A percentile compares a stretch with the other conserved stretches of the same genome.
These are phyloP conservation scores for Coenobita brevimanus DNA, from an alignment of 1,140 invertebrate genomes.

Conservation along the genomic window DNA sequence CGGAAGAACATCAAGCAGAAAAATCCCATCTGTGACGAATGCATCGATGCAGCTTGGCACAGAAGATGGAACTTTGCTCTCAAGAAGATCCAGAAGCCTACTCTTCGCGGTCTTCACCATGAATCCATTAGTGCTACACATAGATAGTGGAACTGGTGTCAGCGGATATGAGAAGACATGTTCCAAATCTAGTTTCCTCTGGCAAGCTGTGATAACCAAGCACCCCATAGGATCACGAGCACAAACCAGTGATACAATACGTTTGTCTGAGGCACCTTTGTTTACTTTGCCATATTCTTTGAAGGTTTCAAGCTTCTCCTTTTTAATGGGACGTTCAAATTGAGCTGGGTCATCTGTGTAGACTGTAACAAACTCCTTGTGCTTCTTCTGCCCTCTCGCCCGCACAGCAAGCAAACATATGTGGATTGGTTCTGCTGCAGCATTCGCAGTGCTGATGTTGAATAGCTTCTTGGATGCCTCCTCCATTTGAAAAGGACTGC, in stretches of 20 bases:
- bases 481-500: constrained; percentile 3
- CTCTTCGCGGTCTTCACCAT: constrained; percentile 1
- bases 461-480: neutral
- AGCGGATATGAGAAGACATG: neutral
- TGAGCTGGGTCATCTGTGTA: neutral
- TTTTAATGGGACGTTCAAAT: constrained; percentile 3
- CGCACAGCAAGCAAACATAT: neutral
- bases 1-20: neutral
- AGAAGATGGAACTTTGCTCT: neutral
- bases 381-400: neutral
- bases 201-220: neutral
- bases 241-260: neutral
- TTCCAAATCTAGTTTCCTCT: neutral
- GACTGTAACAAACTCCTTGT: neutral
- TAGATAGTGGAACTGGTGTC: constrained; percentile 11
- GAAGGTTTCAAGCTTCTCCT: neutral
- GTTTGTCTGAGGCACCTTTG: neutral
- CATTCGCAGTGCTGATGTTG: constrained; percentile 6
- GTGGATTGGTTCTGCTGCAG: neutral
- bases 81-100: neutral
- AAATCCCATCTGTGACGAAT: constrained; percentile 2
- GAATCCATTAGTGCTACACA: neutral
- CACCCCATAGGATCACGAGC: neutral
- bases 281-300: neutral
- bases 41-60: neutral